phyloP scores from a whole-genome alignment of 1,140 invertebrate genomes.

The Leptinotarsa texana region DNA sequence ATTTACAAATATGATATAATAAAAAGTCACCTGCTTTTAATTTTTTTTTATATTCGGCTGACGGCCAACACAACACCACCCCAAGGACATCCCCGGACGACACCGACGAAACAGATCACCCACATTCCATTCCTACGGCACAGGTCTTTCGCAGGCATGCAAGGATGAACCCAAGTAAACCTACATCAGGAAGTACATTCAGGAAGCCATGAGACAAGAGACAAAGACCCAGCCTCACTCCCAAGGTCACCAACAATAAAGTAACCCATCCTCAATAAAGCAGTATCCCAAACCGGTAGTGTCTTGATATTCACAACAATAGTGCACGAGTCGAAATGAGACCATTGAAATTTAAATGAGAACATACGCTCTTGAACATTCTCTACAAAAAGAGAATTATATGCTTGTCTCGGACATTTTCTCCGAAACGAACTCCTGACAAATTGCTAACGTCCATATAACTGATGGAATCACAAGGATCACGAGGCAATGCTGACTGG shows the following conservation, averaged over 20 bases:
- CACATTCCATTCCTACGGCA: not conserved
- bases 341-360: not conserved
- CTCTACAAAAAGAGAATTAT: not conserved
- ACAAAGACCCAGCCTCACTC: too few species aligned
- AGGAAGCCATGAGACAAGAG: too few species aligned
- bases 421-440: not conserved
- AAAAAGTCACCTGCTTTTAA: not conserved
- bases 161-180: too few species aligned
- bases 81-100: not conserved
- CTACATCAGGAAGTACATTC: too few species aligned
- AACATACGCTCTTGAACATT: not conserved
- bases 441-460: not conserved
- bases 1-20: not conserved
- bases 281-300: not conserved
- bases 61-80: not conserved
- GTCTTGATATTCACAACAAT: not conserved
- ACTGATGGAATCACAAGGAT: not conserved
- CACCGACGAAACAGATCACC: not conserved
- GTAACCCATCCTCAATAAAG: not conserved
- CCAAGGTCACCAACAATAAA: not conserved
- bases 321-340: not conserved
- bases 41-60: not conserved
- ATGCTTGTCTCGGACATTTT: not conserved
- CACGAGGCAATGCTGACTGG: not conserved
- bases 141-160: too few species aligned